Conservation (phyloP, 2,113 vertebrate genomes). For the Paramisgurnus dabryanus region DNA sequence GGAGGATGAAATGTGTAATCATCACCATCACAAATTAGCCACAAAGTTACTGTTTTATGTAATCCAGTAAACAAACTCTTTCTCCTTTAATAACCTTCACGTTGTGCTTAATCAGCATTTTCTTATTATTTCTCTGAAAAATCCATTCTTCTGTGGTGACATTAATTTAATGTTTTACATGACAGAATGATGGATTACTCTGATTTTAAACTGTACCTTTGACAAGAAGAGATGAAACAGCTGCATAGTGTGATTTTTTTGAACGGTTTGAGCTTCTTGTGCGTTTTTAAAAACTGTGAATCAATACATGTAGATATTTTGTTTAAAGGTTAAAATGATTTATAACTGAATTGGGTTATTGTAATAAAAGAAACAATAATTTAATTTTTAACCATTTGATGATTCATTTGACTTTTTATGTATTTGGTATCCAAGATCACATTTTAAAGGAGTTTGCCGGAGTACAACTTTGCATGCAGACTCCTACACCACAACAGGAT, state of each 20-base stretch:
- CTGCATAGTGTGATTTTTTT: conserved; percentile 29
- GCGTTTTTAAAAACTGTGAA: background rate
- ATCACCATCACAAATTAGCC: conserved; percentile 5
- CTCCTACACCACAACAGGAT: background rate
- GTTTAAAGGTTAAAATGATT: conserved; percentile 7
- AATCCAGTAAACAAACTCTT: conserved; percentile 37
- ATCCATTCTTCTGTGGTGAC: conserved; percentile 66
- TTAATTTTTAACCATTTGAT: too few relatives aligned
- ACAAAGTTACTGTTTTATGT: conserved; percentile 12
- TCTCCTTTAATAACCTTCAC: conserved; percentile 60
- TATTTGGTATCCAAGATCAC: too few relatives aligned
- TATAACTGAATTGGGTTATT: background rate
- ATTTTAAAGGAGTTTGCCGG: too few relatives aligned
- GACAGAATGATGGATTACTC: conserved; percentile 74
- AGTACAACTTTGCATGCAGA: too few relatives aligned
- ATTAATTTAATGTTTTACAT: conserved; percentile 72
- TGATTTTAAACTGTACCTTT: conserved; percentile 68
- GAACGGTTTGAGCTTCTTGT: conserved; percentile 33
- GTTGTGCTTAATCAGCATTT: conserved; percentile 72
- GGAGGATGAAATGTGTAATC: background rate
- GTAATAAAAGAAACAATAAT: too few relatives aligned
- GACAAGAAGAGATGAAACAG: conserved; percentile 59
- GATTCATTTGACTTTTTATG: too few relatives aligned
- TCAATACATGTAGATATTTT: background rate
- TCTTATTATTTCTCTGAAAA: conserved; percentile 62